These are phyloP conservation scores for Agapornis roseicollis DNA, from an alignment of 2,113 vertebrate species.

Conservation along the genomic window DNA sequence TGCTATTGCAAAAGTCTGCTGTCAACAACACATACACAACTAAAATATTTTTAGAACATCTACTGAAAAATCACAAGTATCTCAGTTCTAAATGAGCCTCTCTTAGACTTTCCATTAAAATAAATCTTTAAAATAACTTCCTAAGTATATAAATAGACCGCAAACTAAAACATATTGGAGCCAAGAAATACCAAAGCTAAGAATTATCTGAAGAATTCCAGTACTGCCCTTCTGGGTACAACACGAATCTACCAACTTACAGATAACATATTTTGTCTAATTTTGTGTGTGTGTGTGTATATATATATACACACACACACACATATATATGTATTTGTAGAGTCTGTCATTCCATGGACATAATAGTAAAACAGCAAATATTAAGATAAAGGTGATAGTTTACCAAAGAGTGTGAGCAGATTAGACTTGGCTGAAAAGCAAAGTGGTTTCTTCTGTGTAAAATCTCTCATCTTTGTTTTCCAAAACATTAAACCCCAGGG, in stretches of 20 bases:
- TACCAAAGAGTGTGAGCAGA: background rate
- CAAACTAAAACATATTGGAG: constrained; percentile 9
- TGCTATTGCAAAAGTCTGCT: background rate
- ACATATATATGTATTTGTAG: background rate
- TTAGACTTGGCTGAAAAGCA: background rate
- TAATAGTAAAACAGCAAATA: background rate
- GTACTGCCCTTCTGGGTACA: background rate
- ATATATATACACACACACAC: background rate
- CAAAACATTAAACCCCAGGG: background rate
- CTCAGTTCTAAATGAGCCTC: background rate
- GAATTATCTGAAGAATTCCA: constrained; percentile 23
- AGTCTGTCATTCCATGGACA: background rate
- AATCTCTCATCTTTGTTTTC: background rate
- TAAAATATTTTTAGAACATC: background rate
- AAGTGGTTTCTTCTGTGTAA: background rate
- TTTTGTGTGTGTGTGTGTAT: background rate
- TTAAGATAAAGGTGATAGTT: background rate
- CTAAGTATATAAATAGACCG: constrained; percentile 17
- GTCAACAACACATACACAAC: background rate
- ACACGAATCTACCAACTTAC: constrained; percentile 14
- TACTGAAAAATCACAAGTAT: background rate
- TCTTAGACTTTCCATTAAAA: constrained; percentile 19
- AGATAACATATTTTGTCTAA: constrained; percentile 9
- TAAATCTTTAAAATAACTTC: constrained; percentile 45
- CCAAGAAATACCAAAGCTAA: constrained; percentile 21